phyloP scores from a whole-genome alignment of 2,797 vertebrate genomes.

The Hydrolagus colliei region DNA sequence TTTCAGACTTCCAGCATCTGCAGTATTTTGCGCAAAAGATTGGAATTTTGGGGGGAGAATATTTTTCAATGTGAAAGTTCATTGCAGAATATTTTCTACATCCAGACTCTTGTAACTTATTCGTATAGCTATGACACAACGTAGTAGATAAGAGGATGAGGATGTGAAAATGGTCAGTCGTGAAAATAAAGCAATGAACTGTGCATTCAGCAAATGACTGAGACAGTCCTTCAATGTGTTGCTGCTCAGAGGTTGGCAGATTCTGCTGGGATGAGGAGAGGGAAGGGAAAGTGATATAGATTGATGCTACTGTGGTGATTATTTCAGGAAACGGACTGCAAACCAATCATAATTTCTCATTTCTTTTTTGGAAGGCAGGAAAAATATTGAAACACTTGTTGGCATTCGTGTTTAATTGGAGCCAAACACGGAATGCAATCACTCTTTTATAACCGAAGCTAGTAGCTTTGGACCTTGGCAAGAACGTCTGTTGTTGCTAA shows the following conservation, averaged over 20 bases:
- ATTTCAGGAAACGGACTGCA: conserved; percentile 44
- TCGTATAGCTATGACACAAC: neutral
- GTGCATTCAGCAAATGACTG: neutral
- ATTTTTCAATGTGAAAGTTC: neutral
- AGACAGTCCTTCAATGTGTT: neutral
- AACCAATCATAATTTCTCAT: conserved; percentile 42
- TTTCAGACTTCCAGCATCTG: no score
- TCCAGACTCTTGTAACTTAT: no score
- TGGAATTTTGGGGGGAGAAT: neutral
- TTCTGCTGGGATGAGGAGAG: neutral
- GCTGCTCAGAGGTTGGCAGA: neutral
- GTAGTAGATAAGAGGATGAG: neutral
- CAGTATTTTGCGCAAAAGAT: no score
- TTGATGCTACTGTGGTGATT: conserved; percentile 40
- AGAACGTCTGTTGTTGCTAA: conserved; percentile 26
- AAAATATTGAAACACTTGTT: conserved; percentile 39
- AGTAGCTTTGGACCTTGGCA: conserved; percentile 24
- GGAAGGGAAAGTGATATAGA: conserved; percentile 39
- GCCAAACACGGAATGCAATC: conserved; percentile 38
- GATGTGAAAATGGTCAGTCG: neutral
- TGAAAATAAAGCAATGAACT: neutral
- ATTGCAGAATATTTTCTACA: neutral
- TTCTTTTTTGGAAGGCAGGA: conserved; percentile 44
- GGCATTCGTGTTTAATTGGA: conserved; percentile 36
- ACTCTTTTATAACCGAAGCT: conserved; percentile 11